phyloP scores from a whole-genome alignment of 2,888 invertebrate species.

The Zygothrica quintamaculata region DNA sequence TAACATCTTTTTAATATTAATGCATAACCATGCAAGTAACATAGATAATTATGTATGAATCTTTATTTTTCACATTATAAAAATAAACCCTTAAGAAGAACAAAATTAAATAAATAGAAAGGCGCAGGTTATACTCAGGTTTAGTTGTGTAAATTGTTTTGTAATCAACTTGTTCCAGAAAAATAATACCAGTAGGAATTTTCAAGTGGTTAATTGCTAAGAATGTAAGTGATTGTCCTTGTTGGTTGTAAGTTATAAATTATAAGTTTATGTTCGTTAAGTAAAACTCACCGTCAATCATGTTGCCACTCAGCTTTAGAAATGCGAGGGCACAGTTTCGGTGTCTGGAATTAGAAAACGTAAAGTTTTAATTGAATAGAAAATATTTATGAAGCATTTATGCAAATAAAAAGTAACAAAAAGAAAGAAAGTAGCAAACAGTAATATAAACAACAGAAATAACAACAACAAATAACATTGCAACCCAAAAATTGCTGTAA shows the following conservation, averaged over 20 bases:
- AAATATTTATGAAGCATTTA: conserved; percentile 69
- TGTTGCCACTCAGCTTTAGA: conserved; percentile 19
- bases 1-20: conserved; percentile 44
- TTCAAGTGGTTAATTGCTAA: too few species aligned
- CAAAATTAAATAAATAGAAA: too few species aligned
- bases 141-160: too few species aligned
- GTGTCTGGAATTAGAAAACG: conserved; percentile 41
- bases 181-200: too few species aligned
- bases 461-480: conserved; percentile 10
- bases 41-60: too few species aligned
- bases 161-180: too few species aligned
- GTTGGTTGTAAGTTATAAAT: background rate
- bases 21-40: conserved; percentile 26
- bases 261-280: background rate
- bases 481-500: conserved; percentile 52
- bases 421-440: conserved; percentile 8
- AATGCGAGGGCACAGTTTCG: conserved; percentile 2
- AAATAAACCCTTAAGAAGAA: too few species aligned
- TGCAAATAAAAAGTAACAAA: conserved; percentile 40
- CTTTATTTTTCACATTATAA: too few species aligned
- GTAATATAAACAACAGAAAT: conserved; percentile 13
- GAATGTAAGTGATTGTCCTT: too few species aligned
- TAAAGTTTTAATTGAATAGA: conserved; percentile 69
- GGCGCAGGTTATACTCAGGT: too few species aligned
- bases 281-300: conserved; percentile 50